phyloP scores from a whole-genome alignment of 2,888 invertebrate genomes.

The Epistrophe grossulariae region DNA sequence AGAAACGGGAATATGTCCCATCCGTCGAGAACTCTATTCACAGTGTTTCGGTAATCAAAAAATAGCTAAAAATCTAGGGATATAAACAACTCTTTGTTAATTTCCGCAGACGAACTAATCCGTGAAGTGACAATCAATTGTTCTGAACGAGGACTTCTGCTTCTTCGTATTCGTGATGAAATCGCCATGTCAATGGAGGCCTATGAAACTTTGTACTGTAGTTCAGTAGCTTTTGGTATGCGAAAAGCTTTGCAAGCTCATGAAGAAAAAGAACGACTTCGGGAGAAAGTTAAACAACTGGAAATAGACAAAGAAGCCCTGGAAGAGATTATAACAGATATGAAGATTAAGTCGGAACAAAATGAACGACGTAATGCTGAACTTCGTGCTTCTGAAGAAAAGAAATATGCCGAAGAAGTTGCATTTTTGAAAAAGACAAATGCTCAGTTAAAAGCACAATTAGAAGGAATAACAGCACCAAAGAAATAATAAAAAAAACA shows the following conservation, averaged over 20 bases:
- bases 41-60: constrained; percentile 91
- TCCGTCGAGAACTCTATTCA: constrained; percentile 95
- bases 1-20: constrained; percentile 98
- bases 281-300: constrained; percentile 89
- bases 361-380: constrained; percentile 93
- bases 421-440: constrained; percentile 97
- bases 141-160: constrained; percentile 96
- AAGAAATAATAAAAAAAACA: constrained; percentile 87
- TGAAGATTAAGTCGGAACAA: constrained; percentile 91
- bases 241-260: constrained; percentile 96
- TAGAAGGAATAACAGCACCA: constrained; percentile 97
- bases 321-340: constrained; percentile 85
- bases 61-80: background rate
- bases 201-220: constrained; percentile 98
- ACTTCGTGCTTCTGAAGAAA: constrained; percentile 94
- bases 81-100: background rate
- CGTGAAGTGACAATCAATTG: constrained; percentile 99
- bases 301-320: constrained; percentile 84
- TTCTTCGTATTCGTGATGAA: constrained; percentile 97
- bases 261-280: constrained; percentile 90
- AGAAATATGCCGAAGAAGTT: constrained; percentile 96
- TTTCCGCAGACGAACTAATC: constrained; percentile 89
- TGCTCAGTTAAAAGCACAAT: constrained; percentile 95
- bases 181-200: constrained; percentile 98
- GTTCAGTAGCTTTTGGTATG: constrained; percentile 98